These are phyloP conservation scores for Petrosia ficiformis DNA, from an alignment of 37 sponge, comb jelly and placozoan species.

Conservation along the genomic window DNA sequence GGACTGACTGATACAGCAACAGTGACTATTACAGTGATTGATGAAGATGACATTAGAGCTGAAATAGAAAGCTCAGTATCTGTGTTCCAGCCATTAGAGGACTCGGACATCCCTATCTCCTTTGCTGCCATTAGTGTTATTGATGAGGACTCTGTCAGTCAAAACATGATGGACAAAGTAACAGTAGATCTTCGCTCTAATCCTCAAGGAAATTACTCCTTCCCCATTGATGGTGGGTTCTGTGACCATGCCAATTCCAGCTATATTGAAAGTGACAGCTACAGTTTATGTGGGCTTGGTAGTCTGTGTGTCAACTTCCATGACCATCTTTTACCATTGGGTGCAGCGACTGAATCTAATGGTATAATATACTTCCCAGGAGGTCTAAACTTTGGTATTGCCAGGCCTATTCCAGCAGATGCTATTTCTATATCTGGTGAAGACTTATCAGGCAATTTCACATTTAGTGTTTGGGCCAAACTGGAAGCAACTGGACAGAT, in stretches of 20 bases:
- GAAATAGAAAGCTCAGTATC: conserved; percentile 3
- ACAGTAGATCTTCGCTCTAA: conserved; percentile 19
- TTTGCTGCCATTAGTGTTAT: conserved; percentile 18
- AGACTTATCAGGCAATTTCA: conserved; percentile 21
- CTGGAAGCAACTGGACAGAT: not conserved
- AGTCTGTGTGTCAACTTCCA: conserved; percentile 8
- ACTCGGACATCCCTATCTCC: conserved; percentile 6
- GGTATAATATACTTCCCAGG: conserved; percentile 1
- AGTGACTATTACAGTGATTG: conserved; percentile 39
- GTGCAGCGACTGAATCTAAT: not conserved
- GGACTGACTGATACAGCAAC: conserved; percentile 16
- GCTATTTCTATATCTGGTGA: not conserved
- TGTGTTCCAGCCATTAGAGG: not conserved
- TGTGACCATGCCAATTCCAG: conserved; percentile 71
- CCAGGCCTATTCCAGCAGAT: not conserved
- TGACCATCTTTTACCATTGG: not conserved
- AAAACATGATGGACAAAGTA: conserved; percentile 20
- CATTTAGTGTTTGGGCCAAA: conserved; percentile 44
- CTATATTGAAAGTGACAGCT: conserved; percentile 32
- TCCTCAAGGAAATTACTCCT: conserved; percentile 8
- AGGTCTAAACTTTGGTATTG: no score
- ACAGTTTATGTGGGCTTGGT: conserved; percentile 36
- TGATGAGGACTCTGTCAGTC: conserved; percentile 30
- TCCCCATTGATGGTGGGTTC: conserved; percentile 56
- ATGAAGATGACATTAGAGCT: conserved; percentile 70